A percentile compares a stretch with the other conserved stretches of the same genome.
phyloP scores from a whole-genome alignment of 2,888 invertebrate species.

The Nephrocerus scutellatus region DNA sequence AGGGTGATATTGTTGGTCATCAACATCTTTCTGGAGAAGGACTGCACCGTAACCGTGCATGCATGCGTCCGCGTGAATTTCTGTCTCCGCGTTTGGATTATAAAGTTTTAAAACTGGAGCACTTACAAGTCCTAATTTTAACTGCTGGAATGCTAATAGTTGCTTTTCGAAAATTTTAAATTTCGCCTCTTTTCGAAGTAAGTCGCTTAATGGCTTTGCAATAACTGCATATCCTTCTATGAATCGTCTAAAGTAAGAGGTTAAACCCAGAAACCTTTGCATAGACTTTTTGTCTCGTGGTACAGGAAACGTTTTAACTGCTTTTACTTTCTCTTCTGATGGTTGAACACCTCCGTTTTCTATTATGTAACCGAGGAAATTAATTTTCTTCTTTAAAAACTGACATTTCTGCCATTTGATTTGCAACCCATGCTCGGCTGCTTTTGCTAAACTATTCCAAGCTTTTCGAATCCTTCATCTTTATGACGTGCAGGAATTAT shows the following conservation, averaged over 20 bases:
- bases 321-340: constrained; percentile 12
- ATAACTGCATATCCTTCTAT: constrained; percentile 22
- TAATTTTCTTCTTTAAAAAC: constrained; percentile 4
- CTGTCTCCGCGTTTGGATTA: constrained; percentile 14
- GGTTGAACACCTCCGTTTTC: constrained; percentile 9
- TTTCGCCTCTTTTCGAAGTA: constrained; percentile 13
- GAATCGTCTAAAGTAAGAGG: constrained; percentile 17
- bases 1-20: constrained; percentile 14
- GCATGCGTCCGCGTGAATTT: constrained; percentile 22
- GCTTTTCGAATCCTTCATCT: constrained; percentile 3
- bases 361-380: constrained; percentile 7
- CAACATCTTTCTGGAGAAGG: constrained; percentile 16
- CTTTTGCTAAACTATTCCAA: constrained; percentile 3
- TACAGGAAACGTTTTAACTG: constrained; percentile 11
- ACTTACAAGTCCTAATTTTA: constrained; percentile 13
- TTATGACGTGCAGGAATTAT: constrained; percentile 15
- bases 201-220: constrained; percentile 34
- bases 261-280: constrained; percentile 16
- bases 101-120: constrained; percentile 19
- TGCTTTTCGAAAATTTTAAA: constrained; percentile 14
- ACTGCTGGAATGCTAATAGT: constrained; percentile 11
- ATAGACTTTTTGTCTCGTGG: constrained; percentile 9
- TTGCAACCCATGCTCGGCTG: background rate
- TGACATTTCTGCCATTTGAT: constrained; percentile 12
- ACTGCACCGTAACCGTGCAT: constrained; percentile 20